A percentile compares a stretch with the other conserved stretches of the same genome.
phyloP scores from a whole-genome alignment of 2,113 vertebrate species.

The Lucifuga dentata region DNA sequence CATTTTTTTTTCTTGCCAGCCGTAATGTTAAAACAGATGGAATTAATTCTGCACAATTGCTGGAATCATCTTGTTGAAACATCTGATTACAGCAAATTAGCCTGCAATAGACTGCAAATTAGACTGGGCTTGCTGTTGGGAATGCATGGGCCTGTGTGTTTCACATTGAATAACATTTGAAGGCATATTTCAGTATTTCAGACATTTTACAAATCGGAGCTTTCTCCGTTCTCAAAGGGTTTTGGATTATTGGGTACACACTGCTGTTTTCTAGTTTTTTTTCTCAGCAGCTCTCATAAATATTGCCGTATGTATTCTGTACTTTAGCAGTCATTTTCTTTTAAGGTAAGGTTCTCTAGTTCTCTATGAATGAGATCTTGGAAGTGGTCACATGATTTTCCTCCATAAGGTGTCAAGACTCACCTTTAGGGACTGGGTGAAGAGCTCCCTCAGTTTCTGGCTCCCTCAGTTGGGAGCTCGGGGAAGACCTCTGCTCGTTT shows the following conservation, averaged over 20 bases:
- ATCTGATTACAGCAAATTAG: constrained; percentile 60
- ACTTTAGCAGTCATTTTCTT: background rate
- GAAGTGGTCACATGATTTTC: too few species aligned
- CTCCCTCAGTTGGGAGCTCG: too few species aligned
- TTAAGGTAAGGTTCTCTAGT: too few species aligned
- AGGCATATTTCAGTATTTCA: constrained; percentile 10
- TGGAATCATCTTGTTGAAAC: constrained; percentile 49
- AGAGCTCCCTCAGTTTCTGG: too few species aligned
- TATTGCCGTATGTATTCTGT: background rate
- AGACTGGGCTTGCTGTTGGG: constrained; percentile 12
- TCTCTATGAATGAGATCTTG: too few species aligned
- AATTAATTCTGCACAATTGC: constrained; percentile 55
- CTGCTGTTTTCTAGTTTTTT: constrained; percentile 7
- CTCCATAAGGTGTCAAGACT: too few species aligned
- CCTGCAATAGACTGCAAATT: constrained; percentile 40
- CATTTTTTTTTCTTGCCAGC: constrained; percentile 8
- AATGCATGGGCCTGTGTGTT: constrained; percentile 16
- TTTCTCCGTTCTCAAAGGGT: background rate
- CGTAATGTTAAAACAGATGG: constrained; percentile 53
- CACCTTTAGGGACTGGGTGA: too few species aligned
- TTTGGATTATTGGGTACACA: background rate
- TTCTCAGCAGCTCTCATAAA: background rate
- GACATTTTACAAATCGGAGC: constrained; percentile 1
- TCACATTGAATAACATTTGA: constrained; percentile 22
- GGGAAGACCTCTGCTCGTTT: too few species aligned